Conservation (phyloP, 1,140 invertebrate species). For the Marisa cornuarietis region DNA sequence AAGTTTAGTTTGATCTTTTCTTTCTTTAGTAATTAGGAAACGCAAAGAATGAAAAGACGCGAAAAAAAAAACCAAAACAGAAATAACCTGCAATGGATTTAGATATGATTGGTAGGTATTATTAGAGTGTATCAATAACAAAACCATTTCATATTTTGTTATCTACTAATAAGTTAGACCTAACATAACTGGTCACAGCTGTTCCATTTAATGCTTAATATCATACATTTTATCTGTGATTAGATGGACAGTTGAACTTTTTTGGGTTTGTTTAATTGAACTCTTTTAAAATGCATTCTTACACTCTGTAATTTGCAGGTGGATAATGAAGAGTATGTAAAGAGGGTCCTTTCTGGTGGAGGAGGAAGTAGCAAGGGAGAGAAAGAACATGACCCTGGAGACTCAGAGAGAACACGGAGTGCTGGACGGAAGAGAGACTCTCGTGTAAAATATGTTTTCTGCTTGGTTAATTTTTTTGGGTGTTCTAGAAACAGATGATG, state of each 20-base stretch:
- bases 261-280: neutral
- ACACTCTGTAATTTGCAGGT: conserved; percentile 58
- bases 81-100: too few relatives aligned
- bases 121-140: too few relatives aligned
- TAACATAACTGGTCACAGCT: too few relatives aligned
- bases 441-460: too few relatives aligned
- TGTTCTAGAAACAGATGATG: neutral
- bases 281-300: neutral
- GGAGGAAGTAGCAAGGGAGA: conserved; percentile 34
- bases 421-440: conserved; percentile 32
- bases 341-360: conserved; percentile 57
- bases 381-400: conserved; percentile 30
- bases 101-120: too few relatives aligned
- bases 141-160: too few relatives aligned
- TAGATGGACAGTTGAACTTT: neutral
- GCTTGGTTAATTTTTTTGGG: too few relatives aligned
- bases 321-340: conserved; percentile 66
- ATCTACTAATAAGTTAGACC: too few relatives aligned
- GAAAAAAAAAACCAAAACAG: too few relatives aligned
- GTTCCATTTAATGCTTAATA: neutral
- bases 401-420: conserved; percentile 41
- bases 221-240: neutral
- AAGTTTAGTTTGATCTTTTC: neutral
- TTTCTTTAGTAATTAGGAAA: neutral
- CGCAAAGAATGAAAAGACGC: too few relatives aligned